phyloP scores from a whole-genome alignment of 2,797 vertebrate species.

The Echiichthys vipera region DNA sequence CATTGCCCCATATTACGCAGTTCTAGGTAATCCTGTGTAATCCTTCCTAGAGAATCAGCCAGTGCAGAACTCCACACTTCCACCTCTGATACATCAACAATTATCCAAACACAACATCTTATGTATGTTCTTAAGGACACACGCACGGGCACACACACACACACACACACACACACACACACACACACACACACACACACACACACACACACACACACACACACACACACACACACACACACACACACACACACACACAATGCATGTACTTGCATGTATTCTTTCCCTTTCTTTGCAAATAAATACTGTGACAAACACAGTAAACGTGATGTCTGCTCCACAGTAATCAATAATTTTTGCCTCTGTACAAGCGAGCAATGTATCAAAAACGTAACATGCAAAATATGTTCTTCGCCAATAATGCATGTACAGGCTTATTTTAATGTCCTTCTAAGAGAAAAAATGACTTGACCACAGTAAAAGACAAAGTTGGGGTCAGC shows the following conservation, averaged over 20 bases:
- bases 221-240: too few relatives aligned
- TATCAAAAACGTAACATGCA: neutral
- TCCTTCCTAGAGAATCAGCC: conserved; percentile 26
- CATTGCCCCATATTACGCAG: conserved; percentile 33
- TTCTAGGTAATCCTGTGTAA: conserved; percentile 51
- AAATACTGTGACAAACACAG: neutral
- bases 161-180: too few relatives aligned
- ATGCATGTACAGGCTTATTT: neutral
- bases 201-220: too few relatives aligned
- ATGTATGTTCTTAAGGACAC: neutral
- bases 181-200: too few relatives aligned
- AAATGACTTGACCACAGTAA: neutral
- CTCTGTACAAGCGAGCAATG: neutral
- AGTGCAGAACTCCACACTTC: conserved; percentile 6
- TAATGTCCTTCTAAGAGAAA: neutral
- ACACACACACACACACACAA: neutral
- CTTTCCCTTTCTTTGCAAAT: neutral
- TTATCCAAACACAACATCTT: conserved; percentile 6
- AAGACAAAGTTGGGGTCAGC: neutral
- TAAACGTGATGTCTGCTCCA: neutral
- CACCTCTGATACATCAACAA: neutral
- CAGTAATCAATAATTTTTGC: neutral
- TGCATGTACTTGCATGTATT: neutral
- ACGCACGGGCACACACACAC: too few relatives aligned
- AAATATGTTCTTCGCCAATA: neutral